Conservation (phyloP, 2,113 vertebrate genomes). For the Myrmecophaga tridactyla region DNA sequence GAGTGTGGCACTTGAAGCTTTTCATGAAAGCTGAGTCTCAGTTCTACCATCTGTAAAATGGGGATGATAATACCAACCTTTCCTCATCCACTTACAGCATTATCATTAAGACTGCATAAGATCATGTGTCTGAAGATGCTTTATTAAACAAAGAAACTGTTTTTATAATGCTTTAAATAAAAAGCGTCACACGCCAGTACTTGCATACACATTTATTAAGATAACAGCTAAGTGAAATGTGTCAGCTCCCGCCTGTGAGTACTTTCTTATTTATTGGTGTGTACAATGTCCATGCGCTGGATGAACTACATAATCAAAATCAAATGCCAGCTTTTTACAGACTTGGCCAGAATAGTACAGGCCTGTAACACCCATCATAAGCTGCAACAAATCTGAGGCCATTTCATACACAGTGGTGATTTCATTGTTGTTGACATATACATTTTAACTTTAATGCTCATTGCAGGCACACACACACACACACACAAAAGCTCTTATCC, state of each 20-base stretch:
- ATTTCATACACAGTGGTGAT: constrained; percentile 70
- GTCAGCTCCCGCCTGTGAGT: not conserved
- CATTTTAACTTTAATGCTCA: constrained; percentile 77
- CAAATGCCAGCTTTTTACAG: constrained; percentile 55
- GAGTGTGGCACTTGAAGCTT: not conserved
- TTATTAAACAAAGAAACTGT: not conserved
- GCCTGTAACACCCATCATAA: constrained; percentile 30
- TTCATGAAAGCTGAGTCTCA: not conserved
- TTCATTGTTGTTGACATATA: constrained; percentile 75
- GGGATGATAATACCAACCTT: not conserved
- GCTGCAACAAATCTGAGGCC: constrained; percentile 56
- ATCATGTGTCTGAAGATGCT: not conserved
- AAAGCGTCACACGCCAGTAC: constrained; percentile 32
- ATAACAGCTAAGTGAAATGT: constrained; percentile 76
- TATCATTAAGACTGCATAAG: not conserved
- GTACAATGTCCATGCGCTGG: constrained; percentile 23
- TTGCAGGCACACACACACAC: constrained; percentile 74
- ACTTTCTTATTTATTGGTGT: constrained; percentile 73
- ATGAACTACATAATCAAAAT: constrained; percentile 53
- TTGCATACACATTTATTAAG: constrained; percentile 83
- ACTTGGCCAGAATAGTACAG: not conserved
- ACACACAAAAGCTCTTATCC: constrained; percentile 69
- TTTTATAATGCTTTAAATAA: not conserved
- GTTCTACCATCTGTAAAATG: constrained; percentile 4
- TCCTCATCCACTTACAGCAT: not conserved